Conservation (phyloP, 2,797 vertebrate genomes). For the Typhlichthys eigenmanni region DNA sequence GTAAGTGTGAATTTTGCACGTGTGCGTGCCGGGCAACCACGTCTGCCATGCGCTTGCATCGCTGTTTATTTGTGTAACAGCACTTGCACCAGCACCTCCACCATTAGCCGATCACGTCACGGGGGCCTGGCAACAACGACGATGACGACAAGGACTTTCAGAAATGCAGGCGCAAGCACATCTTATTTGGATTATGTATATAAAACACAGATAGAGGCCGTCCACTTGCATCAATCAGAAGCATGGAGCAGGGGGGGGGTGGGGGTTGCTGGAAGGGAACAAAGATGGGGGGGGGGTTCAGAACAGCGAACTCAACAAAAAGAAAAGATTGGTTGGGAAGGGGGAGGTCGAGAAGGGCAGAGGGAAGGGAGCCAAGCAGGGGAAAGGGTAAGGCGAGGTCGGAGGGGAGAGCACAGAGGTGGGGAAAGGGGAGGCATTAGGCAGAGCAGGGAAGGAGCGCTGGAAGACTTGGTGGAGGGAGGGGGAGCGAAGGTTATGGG, state of each 20-base stretch:
- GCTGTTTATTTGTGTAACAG: background rate
- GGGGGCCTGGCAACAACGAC: conserved; percentile 38
- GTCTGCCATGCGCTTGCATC: background rate
- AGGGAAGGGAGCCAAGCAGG: background rate
- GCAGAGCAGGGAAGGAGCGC: conserved; percentile 40
- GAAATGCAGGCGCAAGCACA: conserved; percentile 74
- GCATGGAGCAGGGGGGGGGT: conserved; percentile 12
- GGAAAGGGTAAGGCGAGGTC: conserved; percentile 52
- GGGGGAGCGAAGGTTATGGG: conserved; percentile 6
- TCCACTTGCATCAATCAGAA: conserved; percentile 67
- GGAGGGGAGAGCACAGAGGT: conserved; percentile 32
- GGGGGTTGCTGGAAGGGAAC: conserved; percentile 11
- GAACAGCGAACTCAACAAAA: conserved; percentile 52
- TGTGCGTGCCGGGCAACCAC: background rate
- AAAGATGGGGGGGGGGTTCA: conserved; percentile 25
- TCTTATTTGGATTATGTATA: conserved; percentile 77
- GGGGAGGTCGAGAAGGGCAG: background rate
- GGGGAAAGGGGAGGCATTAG: conserved; percentile 48
- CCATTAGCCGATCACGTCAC: conserved; percentile 68
- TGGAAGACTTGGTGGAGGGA: conserved; percentile 2
- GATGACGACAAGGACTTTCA: conserved; percentile 46
- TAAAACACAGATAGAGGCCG: conserved; percentile 70
- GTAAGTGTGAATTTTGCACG: background rate
- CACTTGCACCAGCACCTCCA: conserved; percentile 47
- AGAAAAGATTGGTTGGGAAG: conserved; percentile 29